Conservation (phyloP, 2,888 invertebrate genomes). For the Tetramorium bicarinatum region DNA sequence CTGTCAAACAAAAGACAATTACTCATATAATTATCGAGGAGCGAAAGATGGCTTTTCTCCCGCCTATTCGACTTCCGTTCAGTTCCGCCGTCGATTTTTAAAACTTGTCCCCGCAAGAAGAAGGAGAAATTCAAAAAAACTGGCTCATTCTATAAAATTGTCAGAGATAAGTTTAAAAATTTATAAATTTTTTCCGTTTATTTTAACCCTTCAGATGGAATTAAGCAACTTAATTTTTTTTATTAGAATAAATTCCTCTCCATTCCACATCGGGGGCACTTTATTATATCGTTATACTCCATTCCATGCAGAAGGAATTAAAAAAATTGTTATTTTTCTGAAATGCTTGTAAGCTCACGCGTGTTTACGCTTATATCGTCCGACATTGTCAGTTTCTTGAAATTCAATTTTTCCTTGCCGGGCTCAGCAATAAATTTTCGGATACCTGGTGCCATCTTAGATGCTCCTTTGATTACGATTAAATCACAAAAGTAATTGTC, state of each 20-base stretch:
- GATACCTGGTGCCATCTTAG: neutral
- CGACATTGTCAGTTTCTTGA: conserved; percentile 24
- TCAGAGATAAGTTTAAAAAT: conserved; percentile 18
- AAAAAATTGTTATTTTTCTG: conserved; percentile 18
- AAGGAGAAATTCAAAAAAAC: conserved; percentile 11
- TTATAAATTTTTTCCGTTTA: neutral
- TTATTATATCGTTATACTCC: conserved; percentile 20
- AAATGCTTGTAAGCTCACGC: neutral
- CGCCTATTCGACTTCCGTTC: neutral
- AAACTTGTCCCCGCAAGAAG: neutral
- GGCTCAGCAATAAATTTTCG: neutral
- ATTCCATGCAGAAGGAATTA: conserved; percentile 24
- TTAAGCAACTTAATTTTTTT: conserved; percentile 17
- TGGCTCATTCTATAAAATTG: conserved; percentile 16
- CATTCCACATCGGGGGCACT: conserved; percentile 21
- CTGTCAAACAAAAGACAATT: conserved; percentile 52
- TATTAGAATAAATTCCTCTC: conserved; percentile 19
- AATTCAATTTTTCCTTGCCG: conserved; percentile 47
- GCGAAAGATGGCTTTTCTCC: neutral
- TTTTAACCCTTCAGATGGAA: conserved; percentile 36
- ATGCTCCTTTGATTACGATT: conserved; percentile 39
- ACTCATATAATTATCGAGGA: conserved; percentile 49
- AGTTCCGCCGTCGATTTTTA: neutral
- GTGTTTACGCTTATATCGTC: neutral
- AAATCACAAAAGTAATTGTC: conserved; percentile 55